phyloP scores from a whole-genome alignment of 2,888 invertebrate species.

The Taphrorychus bicolor region DNA sequence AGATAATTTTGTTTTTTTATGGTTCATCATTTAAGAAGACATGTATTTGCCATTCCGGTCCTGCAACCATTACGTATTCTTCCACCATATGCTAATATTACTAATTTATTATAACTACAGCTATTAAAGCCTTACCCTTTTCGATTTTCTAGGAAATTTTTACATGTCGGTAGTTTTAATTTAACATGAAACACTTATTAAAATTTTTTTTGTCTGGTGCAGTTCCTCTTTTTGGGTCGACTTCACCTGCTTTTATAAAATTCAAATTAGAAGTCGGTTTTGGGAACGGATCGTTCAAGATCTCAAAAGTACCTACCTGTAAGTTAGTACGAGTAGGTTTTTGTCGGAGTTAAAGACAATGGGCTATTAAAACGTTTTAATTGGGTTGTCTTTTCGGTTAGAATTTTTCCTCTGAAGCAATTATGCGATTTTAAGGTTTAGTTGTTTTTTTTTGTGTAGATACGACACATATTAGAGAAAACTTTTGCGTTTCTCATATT shows the following conservation, averaged over 20 bases:
- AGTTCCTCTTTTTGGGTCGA: conserved; percentile 17
- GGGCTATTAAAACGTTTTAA: conserved; percentile 10
- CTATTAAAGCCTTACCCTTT: conserved; percentile 42
- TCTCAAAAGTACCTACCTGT: too few relatives aligned
- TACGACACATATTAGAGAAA: too few relatives aligned
- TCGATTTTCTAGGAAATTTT: conserved; percentile 46
- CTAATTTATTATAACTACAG: conserved; percentile 47
- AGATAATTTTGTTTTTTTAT: too few relatives aligned
- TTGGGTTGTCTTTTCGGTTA: too few relatives aligned
- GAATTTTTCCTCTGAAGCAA: too few relatives aligned
- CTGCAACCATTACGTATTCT: conserved; percentile 24
- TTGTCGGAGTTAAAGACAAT: conserved; percentile 11
- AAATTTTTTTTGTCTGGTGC: conserved; percentile 40
- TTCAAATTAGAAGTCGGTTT: conserved; percentile 14
- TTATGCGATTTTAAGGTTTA: too few relatives aligned
- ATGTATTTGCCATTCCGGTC: too few relatives aligned
- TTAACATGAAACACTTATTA: conserved; percentile 47
- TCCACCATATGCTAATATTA: conserved; percentile 45
- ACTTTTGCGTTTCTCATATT: too few relatives aligned
- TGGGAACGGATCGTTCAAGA: background rate
- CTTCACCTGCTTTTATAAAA: conserved; percentile 32
- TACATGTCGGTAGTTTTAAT: conserved; percentile 44
- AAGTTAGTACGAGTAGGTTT: conserved; percentile 9
- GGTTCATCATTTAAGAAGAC: too few relatives aligned
- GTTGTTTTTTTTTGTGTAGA: too few relatives aligned